Base-by-base conservation (phyloP, 2,113 vertebrate species). In the Pachypanchax playfairii region DNA sequence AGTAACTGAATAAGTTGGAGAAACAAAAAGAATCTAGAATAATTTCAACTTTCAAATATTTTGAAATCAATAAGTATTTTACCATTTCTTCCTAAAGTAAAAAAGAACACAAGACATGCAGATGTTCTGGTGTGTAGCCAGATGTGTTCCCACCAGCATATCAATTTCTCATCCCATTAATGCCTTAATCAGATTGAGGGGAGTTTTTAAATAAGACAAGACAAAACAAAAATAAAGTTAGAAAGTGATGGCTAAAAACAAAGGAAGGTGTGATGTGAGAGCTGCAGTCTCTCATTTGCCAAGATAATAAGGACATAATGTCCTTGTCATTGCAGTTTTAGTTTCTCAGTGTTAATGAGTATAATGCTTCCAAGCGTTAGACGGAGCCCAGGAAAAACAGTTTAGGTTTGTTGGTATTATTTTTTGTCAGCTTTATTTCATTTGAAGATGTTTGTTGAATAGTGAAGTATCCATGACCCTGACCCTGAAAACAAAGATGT, bases 81-180 rank as follows among this genome's bases (percentile, higher is more conserved):
- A 13, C 11, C 0, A 43, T 59, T 67, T 65, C 8, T 24, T 17
- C 8, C 6, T n/a, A 29, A 43, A 52, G 56, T 9, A 67, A 66
- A 21, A 12, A 57, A 66, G 38, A 58, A 8, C 28, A n/a, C 59
- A 60, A 50, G 74, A 24, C 63, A 85, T 67, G 67, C 66, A 80
- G 77, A 85, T 77, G 7, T 21, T 59, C 57, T 8, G 14, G 47
- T 3, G 49, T 25, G 66, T 18, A 28, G 50, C 50, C 44, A 73
- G 72, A 64, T 65, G 74, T 18, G 60, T 28, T 73, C 52, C 7
- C 15, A 59, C 75, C 65, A 20, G 60, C 22, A 28, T 66, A 2
- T 57, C 72, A 47, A 82, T 88, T 84, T 87, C 73, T 85, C 80
- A 83, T 90, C 78, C 73, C 66, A 84, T 88, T 86, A 87, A 46